Evolutionary conservation across 2,888 invertebrate species (phyloP).

Genomic region (Icerya purchasi): DNA sequence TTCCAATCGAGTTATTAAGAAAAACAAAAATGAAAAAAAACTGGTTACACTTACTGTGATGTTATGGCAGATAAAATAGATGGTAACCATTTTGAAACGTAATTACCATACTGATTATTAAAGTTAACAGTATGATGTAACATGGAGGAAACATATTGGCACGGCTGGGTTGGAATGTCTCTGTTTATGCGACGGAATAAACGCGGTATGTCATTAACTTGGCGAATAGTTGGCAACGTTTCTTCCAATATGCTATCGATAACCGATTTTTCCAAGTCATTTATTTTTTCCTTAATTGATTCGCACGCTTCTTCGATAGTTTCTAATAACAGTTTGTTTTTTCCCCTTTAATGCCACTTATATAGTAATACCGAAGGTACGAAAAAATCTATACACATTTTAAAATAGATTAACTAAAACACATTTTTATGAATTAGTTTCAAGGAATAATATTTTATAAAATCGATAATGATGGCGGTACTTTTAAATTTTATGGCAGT

Average conservation of each 20-base stretch:
- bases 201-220: conserved; percentile 82
- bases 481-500: too few species aligned
- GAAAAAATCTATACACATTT: background rate
- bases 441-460: too few species aligned
- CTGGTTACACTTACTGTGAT: conserved; percentile 31
- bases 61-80: conserved; percentile 28
- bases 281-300: conserved; percentile 20
- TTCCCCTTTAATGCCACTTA: conserved; percentile 9
- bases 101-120: conserved; percentile 27
- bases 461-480: too few species aligned
- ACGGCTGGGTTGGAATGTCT: conserved; percentile 58
- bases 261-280: conserved; percentile 24
- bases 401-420: too few species aligned
- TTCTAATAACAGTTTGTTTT: conserved; percentile 3
- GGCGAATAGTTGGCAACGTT: conserved; percentile 38
- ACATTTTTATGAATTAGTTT: too few species aligned
- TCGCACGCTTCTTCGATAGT: background rate
- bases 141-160: conserved; percentile 51
- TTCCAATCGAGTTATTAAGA: too few species aligned
- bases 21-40: too few species aligned
- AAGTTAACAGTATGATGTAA: conserved; percentile 38
- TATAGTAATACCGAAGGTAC: background rate
- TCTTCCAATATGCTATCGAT: conserved; percentile 23
- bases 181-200: conserved; percentile 80
- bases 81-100: conserved; percentile 25